These are phyloP conservation scores for Helicorthomorpha holstii DNA, from an alignment of 1,140 invertebrate genomes.

Conservation along the genomic window DNA sequence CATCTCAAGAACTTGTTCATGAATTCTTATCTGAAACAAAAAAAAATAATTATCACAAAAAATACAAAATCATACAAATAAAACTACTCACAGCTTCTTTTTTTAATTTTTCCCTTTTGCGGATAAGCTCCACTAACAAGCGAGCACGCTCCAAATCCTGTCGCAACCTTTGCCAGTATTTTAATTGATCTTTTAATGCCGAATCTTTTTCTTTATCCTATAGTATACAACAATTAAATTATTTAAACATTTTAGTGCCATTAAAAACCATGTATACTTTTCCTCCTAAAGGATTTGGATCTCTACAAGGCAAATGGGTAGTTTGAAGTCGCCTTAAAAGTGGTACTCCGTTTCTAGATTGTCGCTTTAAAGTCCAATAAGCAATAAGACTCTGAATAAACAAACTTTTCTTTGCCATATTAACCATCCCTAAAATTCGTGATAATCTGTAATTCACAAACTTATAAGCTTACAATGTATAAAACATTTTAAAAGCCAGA, in stretches of 20 bases:
- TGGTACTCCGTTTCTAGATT: slow-evolving; percentile 88
- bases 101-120: slow-evolving; percentile 89
- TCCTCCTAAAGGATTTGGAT: too few relatives aligned
- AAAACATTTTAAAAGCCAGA: background rate
- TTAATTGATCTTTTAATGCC: slow-evolving; percentile 59
- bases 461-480: background rate
- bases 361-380: slow-evolving; percentile 91
- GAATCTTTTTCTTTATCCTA: slow-evolving; percentile 12
- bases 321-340: slow-evolving; percentile 69
- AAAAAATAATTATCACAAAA: slow-evolving; percentile 8
- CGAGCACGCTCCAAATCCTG: slow-evolving; percentile 88
- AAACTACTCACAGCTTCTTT: slow-evolving; percentile 58
- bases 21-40: slow-evolving; percentile 41
- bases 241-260: too few relatives aligned
- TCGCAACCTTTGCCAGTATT: slow-evolving; percentile 84
- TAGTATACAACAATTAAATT: background rate
- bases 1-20: slow-evolving; percentile 53
- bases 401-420: slow-evolving; percentile 48
- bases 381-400: slow-evolving; percentile 76
- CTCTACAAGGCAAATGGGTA: slow-evolving; percentile 22
- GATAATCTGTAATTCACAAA: background rate
- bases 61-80: background rate
- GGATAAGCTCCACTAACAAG: slow-evolving; percentile 78
- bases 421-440: slow-evolving; percentile 7
- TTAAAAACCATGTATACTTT: too few relatives aligned